Evolutionary conservation across 2,113 vertebrate species (phyloP), one percentile per base, ranked within the genome.

Genomic region (Mesembrinibis cayennensis): DNA sequence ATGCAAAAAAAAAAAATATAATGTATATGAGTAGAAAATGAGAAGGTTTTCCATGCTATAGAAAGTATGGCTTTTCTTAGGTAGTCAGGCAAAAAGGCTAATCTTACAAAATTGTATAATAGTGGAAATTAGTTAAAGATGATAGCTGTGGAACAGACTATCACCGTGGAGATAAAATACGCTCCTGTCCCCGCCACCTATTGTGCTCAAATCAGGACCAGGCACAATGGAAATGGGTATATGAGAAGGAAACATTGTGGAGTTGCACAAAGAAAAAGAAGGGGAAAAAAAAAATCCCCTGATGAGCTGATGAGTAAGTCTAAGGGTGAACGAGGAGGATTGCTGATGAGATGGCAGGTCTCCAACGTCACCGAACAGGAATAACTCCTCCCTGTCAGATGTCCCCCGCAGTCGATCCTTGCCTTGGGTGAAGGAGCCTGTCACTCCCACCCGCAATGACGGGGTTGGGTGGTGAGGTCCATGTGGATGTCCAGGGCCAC

Each of bases 361-460:
- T 61, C 23, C 49, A 59, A 2, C 1, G 0, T 22, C 66, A 50
- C 30, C 0, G 0, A 52, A 20, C 22, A 32, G 53, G 13, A 63
- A 32, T 21, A 79, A 53, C 19, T 74, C 42, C 29, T 58, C 34
- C 15, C 6, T 27, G 25, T n/a, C 27, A 19, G 29, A 18, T 47
- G 40, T 47, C 21, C 23, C 18, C 2, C 0, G 15, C 3, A 0
- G 27, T 32, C 2, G 3, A 15, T 19, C n/a, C 25, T 85, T 50
- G 32, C 44, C 27, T 21, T 45, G 21, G 21, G 11, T 22, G 61
- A 44, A 73, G 65, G 20, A 82, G 23, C 13, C 52, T 61, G 17
- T 63, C 19, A 7, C 38, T 76, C 3, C 55, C 32, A 30, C 13
- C 50, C 2, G 0, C 0, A 3, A 1, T 10, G 40, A 9, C 0